These are phyloP conservation scores for Oryzias dopingdopingensis DNA, from an alignment of 2,797 vertebrate species.

Conservation along the genomic window DNA sequence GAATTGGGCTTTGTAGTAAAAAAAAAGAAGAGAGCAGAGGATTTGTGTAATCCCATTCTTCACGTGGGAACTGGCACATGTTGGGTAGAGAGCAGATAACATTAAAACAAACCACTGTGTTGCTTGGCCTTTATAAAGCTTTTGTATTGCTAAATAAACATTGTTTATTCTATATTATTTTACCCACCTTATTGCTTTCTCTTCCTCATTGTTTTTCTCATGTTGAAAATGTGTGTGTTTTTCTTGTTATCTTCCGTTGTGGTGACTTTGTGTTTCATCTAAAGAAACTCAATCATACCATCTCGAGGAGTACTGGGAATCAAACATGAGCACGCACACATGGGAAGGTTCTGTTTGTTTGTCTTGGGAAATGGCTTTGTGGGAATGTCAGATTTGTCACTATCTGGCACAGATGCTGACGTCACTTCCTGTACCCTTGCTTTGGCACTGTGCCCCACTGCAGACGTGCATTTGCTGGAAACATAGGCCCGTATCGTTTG, in stretches of 20 bases:
- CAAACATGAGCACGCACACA: conserved; percentile 29
- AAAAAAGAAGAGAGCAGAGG: conserved; percentile 40
- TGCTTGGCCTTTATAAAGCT: conserved; percentile 24
- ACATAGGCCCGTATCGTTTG: conserved; percentile 32
- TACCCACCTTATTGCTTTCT: conserved; percentile 14
- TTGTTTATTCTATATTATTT: conserved; percentile 11
- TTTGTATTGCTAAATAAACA: conserved; percentile 37
- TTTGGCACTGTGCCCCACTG: conserved; percentile 50
- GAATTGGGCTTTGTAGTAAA: conserved; percentile 57
- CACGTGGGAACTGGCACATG: conserved; percentile 55
- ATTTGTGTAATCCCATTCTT: conserved; percentile 58
- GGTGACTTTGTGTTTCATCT: conserved; percentile 14
- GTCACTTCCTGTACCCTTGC: conserved; percentile 73
- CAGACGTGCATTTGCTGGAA: conserved; percentile 50
- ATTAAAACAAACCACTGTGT: neutral
- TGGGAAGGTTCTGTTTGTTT: conserved; percentile 73
- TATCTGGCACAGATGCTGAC: conserved; percentile 73
- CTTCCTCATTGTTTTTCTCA: neutral
- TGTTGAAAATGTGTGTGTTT: conserved; percentile 4
- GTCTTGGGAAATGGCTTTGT: conserved; percentile 76
- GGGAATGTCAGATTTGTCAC: conserved; percentile 77
- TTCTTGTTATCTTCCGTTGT: conserved; percentile 8
- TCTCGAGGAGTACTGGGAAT: conserved; percentile 49
- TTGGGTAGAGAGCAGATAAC: conserved; percentile 35
- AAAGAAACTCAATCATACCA: conserved; percentile 31